Evolutionary conservation across 2,797 vertebrate species (phyloP).

Genomic region (Schizopygopsis pylzovi): DNA sequence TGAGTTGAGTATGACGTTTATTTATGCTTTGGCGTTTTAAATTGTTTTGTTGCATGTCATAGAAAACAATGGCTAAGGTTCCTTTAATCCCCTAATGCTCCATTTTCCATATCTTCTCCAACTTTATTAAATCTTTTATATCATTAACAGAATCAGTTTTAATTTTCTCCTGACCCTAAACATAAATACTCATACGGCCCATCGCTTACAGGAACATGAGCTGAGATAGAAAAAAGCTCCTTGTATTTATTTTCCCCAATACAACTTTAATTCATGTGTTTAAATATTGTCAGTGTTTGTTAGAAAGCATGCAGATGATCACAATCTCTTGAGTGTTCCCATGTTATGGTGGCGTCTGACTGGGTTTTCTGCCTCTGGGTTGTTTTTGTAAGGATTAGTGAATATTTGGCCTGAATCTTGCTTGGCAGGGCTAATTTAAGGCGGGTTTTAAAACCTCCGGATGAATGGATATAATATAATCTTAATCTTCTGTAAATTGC

Average conservation of each 20-base stretch:
- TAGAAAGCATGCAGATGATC: conserved; percentile 3
- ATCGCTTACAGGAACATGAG: background rate
- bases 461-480: conserved; percentile 64
- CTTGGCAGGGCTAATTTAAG: conserved; percentile 57
- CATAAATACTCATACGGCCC: background rate
- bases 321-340: background rate
- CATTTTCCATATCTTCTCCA: background rate
- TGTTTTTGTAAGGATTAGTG: conserved; percentile 15
- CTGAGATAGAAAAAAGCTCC: background rate
- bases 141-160: background rate
- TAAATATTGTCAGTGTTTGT: conserved; percentile 22
- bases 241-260: conserved; percentile 10
- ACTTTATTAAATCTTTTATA: background rate
- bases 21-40: background rate
- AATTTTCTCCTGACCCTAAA: conserved; percentile 7
- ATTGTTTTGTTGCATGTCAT: background rate
- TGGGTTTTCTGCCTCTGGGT: background rate
- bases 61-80: background rate
- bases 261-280: conserved; percentile 13
- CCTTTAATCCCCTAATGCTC: background rate
- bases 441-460: conserved; percentile 29
- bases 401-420: conserved; percentile 29
- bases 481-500: conserved; percentile 73
- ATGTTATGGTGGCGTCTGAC: conserved; percentile 10
- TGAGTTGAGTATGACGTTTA: background rate